phyloP scores from a whole-genome alignment of 2,888 invertebrate genomes.

The Orgyia antiqua region DNA sequence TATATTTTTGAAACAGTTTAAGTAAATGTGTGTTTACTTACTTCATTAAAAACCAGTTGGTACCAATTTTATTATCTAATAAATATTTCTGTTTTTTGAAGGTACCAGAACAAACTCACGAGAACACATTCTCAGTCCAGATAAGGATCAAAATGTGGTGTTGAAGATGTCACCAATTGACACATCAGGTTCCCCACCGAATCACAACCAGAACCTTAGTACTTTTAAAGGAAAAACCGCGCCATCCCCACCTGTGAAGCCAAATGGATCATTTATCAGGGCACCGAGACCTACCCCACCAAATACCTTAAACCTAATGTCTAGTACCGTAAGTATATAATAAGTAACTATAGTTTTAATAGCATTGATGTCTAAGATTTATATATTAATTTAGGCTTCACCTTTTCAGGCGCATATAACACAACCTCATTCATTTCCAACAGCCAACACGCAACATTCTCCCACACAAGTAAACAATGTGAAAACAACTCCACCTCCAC shows the following conservation, averaged over 20 bases:
- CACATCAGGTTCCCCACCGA: constrained; percentile 68
- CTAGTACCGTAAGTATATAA: constrained; percentile 68
- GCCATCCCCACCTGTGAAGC: constrained; percentile 73
- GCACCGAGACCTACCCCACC: constrained; percentile 89
- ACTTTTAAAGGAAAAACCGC: constrained; percentile 83
- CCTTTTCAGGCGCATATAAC: constrained; percentile 78
- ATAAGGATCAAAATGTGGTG: constrained; percentile 81
- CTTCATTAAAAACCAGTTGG: too few relatives aligned
- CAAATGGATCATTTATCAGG: constrained; percentile 69
- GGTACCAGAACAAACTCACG: constrained; percentile 61
- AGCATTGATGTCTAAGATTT: constrained; percentile 41
- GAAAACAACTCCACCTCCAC: constrained; percentile 86
- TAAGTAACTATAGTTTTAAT: constrained; percentile 16
- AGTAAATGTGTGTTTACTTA: too few relatives aligned
- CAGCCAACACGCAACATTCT: constrained; percentile 57
- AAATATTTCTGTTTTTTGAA: constrained; percentile 24
- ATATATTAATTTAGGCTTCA: constrained; percentile 48
- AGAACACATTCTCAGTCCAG: constrained; percentile 57
- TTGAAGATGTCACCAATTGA: constrained; percentile 86
- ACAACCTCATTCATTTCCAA: constrained; percentile 72
- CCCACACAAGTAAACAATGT: constrained; percentile 52
- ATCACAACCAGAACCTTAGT: constrained; percentile 74
- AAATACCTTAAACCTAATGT: constrained; percentile 87
- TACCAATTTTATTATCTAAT: too few relatives aligned
- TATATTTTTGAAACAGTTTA: too few relatives aligned